phyloP scores from a whole-genome alignment of 2,113 vertebrate species.

The Ciconia stormi region DNA sequence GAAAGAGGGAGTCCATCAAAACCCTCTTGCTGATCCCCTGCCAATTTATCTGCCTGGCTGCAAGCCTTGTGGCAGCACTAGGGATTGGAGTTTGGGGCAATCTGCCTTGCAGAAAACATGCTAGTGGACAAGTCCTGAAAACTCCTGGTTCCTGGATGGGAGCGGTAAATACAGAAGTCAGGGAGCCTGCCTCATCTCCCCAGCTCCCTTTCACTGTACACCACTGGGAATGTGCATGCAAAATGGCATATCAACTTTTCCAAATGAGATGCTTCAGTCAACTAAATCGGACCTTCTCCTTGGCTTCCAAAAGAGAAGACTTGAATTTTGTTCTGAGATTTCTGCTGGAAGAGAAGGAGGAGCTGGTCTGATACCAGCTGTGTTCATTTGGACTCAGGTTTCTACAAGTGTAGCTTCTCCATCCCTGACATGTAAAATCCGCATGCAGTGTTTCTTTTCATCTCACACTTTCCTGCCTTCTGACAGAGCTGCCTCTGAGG shows the following conservation, averaged over 20 bases:
- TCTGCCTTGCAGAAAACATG: not conserved
- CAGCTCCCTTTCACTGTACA: not conserved
- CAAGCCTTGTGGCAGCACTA: not conserved
- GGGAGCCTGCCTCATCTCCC: not conserved
- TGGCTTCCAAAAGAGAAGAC: not conserved
- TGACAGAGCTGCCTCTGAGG: not conserved
- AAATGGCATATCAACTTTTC: not conserved
- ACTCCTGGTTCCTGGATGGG: not conserved
- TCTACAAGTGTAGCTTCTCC: not conserved
- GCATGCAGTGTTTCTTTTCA: not conserved
- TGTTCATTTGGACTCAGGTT: not conserved
- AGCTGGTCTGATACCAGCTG: not conserved
- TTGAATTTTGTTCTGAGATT: not conserved
- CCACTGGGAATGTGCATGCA: not conserved
- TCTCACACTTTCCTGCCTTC: not conserved
- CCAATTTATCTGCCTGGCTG: not conserved
- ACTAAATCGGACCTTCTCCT: not conserved
- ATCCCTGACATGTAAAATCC: not conserved
- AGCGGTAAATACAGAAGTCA: not conserved
- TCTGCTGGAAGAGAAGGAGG: not conserved
- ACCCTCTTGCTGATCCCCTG: not conserved
- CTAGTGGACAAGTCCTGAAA: not conserved
- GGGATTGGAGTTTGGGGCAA: not conserved
- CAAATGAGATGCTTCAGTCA: not conserved
- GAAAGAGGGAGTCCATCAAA: constrained; percentile 4